phyloP scores from a whole-genome alignment of 2,113 vertebrate species.

The Hippopotamus amphibius region DNA sequence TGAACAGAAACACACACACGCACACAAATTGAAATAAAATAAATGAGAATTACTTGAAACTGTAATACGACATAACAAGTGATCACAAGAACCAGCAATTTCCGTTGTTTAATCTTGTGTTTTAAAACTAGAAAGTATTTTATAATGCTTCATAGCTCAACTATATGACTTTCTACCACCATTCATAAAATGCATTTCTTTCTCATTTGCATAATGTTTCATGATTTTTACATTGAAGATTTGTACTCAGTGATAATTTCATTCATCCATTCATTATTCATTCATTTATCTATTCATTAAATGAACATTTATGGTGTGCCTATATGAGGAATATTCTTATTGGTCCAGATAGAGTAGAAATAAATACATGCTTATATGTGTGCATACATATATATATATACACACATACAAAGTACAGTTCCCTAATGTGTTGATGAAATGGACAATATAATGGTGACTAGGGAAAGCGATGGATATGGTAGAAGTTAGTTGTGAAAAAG shows the following conservation, averaged over 20 bases:
- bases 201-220: conserved; percentile 65
- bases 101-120: conserved; percentile 75
- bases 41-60: conserved; percentile 84
- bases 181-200: conserved; percentile 77
- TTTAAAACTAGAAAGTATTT: conserved; percentile 85
- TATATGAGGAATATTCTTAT: not conserved
- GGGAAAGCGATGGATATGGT: not conserved
- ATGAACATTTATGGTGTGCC: not conserved
- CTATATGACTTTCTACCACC: conserved; percentile 78
- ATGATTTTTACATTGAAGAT: conserved; percentile 70
- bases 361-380: not conserved
- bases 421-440: not conserved
- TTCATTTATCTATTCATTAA: conserved; percentile 53
- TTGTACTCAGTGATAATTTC: conserved; percentile 50
- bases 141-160: conserved; percentile 81
- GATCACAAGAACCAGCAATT: conserved; percentile 83
- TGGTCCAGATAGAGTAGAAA: not conserved
- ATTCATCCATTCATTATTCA: conserved; percentile 47
- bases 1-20: conserved; percentile 64
- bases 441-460: not conserved
- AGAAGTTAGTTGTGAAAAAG: conserved; percentile 26
- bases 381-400: too few relatives aligned
- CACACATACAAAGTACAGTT: not conserved
- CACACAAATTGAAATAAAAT: conserved; percentile 70
- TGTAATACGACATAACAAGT: conserved; percentile 84